Percentiles rank a stretch among this genome's conserved stretches.
These are phyloP conservation scores for Pygocentrus nattereri DNA, from an alignment of 2,797 vertebrate species.

Conservation along the genomic window DNA sequence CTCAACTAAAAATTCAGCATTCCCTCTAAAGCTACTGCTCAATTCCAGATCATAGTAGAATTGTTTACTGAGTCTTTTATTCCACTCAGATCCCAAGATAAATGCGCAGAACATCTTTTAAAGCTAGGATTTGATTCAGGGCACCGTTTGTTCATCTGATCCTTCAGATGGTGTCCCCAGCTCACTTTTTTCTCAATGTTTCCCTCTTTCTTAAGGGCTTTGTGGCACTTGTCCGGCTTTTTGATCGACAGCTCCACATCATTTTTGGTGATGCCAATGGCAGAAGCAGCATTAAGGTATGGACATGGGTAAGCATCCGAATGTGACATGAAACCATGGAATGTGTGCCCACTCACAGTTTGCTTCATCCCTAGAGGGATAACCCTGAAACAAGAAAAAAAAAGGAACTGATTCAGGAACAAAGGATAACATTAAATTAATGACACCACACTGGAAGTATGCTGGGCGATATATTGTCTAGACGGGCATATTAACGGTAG, in stretches of 20 bases:
- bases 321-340: conserved; percentile 95
- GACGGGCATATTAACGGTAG: too few relatives aligned
- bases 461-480: too few relatives aligned
- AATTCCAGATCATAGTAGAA: not conserved
- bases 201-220: conserved; percentile 79
- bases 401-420: not conserved
- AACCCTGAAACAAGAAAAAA: conserved; percentile 78
- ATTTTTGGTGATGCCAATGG: conserved; percentile 89
- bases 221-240: conserved; percentile 93
- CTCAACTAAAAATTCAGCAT: conserved; percentile 9
- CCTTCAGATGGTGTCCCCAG: conserved; percentile 7
- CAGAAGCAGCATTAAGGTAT: conserved; percentile 95
- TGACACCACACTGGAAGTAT: too few relatives aligned
- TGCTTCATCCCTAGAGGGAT: conserved; percentile 88
- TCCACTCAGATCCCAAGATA: not conserved
- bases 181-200: conserved; percentile 29
- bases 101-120: not conserved
- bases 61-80: not conserved
- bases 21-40: not conserved
- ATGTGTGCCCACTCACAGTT: conserved; percentile 88
- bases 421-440: too few relatives aligned
- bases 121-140: conserved; percentile 42
- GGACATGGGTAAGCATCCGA: conserved; percentile 87
- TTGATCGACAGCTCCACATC: conserved; percentile 91
- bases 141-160: conserved; percentile 38